Evolutionary conservation across 2,888 invertebrate genomes (phyloP).

Genomic region (Drosophila affinis): DNA sequence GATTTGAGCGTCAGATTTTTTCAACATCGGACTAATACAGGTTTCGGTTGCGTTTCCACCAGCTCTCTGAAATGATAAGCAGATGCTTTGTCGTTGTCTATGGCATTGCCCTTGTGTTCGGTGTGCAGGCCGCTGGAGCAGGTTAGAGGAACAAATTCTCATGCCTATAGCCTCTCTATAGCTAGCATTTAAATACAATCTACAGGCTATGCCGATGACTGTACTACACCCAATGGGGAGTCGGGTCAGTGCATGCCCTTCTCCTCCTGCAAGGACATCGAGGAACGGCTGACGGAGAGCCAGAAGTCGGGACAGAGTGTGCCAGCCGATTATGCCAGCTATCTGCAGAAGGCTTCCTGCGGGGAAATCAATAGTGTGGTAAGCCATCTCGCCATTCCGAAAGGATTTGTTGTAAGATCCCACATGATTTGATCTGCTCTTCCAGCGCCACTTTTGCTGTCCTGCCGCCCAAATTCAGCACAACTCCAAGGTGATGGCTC

Average conservation of each 20-base stretch:
- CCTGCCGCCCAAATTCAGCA: constrained; percentile 61
- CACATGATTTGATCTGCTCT: not conserved
- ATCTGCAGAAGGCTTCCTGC: constrained; percentile 55
- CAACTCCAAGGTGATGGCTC: constrained; percentile 63
- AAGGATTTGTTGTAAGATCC: not conserved
- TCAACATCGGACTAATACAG: constrained; percentile 21
- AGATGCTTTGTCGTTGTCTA: constrained; percentile 27
- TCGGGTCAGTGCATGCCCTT: constrained; percentile 71
- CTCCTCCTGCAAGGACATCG: constrained; percentile 66
- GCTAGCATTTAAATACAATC: not conserved
- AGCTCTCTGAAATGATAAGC: constrained; percentile 31
- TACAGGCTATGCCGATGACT: constrained; percentile 69
- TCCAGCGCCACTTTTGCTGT: constrained; percentile 74
- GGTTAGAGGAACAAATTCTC: constrained; percentile 50
- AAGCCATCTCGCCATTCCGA: constrained; percentile 10
- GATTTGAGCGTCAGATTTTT: constrained; percentile 41
- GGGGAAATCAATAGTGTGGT: constrained; percentile 61
- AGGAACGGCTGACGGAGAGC: constrained; percentile 42
- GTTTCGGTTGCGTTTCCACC: constrained; percentile 14
- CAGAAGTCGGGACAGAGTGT: constrained; percentile 31
- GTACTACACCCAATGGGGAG: constrained; percentile 59
- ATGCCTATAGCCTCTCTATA: constrained; percentile 15
- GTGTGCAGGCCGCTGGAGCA: constrained; percentile 45
- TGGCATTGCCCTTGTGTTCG: constrained; percentile 37
- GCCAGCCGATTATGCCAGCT: constrained; percentile 43